Percentiles rank a stretch among this genome's conserved stretches.
Evolutionary conservation across 2,797 vertebrate genomes (phyloP).

Genomic region (Clarias laeviceps): DNA sequence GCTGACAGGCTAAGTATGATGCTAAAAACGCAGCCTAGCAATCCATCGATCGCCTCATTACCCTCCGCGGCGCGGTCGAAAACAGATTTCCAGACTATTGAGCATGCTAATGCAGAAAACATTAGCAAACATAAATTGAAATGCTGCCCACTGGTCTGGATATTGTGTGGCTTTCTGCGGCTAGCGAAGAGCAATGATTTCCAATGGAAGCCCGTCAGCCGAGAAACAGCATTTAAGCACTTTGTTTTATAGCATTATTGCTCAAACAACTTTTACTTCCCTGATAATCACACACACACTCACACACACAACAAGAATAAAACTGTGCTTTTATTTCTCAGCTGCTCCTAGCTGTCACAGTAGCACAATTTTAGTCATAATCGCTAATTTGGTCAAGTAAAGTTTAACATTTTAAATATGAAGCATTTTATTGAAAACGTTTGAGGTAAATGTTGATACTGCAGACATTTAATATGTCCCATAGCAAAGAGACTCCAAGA

Average conservation of each 20-base stretch:
- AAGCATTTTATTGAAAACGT: background rate
- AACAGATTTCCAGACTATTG: slow-evolving; percentile 27
- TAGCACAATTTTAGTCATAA: background rate
- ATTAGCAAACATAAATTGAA: slow-evolving; percentile 35
- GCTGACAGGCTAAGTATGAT: slow-evolving; percentile 17
- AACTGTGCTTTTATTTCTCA: background rate
- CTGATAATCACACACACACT: background rate
- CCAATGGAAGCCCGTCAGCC: slow-evolving; percentile 8
- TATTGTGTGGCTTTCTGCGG: background rate
- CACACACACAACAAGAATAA: background rate
- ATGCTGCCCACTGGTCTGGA: slow-evolving; percentile 31
- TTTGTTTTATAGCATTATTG: background rate
- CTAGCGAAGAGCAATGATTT: slow-evolving; percentile 18
- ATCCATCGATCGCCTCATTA: slow-evolving; percentile 33
- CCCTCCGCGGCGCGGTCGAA: slow-evolving; percentile 1
- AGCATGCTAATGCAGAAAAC: slow-evolving; percentile 23
- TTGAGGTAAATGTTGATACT: background rate
- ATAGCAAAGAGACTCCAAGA: no score
- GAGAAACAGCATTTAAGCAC: slow-evolving; percentile 17
- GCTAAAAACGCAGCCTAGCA: slow-evolving; percentile 27
- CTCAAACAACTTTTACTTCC: background rate
- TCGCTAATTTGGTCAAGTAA: background rate
- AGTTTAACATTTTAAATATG: background rate
- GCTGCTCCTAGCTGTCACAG: background rate
- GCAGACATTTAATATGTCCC: background rate